Conservation (phyloP, 2,797 vertebrate species). For the Sus cebifrons region DNA sequence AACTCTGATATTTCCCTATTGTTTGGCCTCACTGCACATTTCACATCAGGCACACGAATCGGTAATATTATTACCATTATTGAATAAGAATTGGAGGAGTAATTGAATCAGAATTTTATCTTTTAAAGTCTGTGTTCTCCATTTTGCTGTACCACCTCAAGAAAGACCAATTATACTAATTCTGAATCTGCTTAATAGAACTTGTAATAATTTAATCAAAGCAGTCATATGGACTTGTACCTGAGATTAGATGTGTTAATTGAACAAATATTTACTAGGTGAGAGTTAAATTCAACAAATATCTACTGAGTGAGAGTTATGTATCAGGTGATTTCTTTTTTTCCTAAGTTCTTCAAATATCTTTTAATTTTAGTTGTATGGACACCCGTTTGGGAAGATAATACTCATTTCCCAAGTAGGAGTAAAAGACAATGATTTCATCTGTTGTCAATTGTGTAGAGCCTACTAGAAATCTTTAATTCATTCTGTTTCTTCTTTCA, state of each 20-base stretch:
- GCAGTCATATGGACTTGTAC: background rate
- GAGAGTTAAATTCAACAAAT: slow-evolving; percentile 33
- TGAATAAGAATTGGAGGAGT: background rate
- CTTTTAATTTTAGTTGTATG: slow-evolving; percentile 6
- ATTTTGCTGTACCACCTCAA: background rate
- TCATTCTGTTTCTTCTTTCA: background rate
- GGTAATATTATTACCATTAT: background rate
- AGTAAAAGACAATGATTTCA: background rate
- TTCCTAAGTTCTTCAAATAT: background rate
- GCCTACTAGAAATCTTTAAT: background rate
- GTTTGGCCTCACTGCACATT: too few species aligned
- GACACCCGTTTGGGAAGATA: background rate
- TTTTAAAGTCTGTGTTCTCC: background rate
- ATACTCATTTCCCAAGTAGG: background rate
- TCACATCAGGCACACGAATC: too few species aligned
- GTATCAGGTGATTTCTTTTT: background rate
- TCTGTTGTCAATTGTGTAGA: background rate
- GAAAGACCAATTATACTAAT: background rate
- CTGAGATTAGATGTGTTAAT: slow-evolving; percentile 21
- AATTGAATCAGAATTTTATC: background rate
- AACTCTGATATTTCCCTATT: too few species aligned
- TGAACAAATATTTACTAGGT: slow-evolving; percentile 33
- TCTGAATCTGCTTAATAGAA: slow-evolving; percentile 2
- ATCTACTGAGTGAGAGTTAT: slow-evolving; percentile 10
- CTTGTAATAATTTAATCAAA: background rate